Evolutionary conservation across 2,797 vertebrate species (phyloP).

Genomic region (Sebastes paucispinis): DNA sequence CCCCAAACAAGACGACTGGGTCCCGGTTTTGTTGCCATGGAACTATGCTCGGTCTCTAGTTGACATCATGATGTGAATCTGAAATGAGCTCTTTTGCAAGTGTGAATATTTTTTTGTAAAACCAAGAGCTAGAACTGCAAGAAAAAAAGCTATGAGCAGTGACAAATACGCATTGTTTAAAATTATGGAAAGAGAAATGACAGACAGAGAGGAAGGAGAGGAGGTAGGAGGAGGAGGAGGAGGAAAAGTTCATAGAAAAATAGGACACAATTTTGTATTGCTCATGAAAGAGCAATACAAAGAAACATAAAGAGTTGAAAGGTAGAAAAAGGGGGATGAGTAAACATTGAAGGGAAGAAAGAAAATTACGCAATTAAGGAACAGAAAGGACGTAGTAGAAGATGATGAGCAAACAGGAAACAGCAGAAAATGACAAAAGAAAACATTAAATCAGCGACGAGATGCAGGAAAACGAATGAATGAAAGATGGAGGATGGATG

Average conservation of each 20-base stretch:
- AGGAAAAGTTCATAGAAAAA: not conserved
- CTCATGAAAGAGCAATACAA: not conserved
- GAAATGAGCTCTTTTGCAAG: conserved; percentile 30
- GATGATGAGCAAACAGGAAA: not conserved
- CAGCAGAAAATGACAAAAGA: not conserved
- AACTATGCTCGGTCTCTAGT: conserved; percentile 14
- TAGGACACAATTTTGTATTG: not conserved
- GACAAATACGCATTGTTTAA: conserved; percentile 10
- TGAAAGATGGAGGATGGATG: not conserved
- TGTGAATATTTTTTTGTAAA: conserved; percentile 22
- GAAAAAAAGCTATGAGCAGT: conserved; percentile 1
- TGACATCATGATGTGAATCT: conserved; percentile 35
- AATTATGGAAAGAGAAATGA: not conserved
- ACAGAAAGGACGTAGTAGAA: not conserved
- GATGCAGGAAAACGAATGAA: not conserved
- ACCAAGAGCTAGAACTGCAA: conserved; percentile 18
- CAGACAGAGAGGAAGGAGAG: not conserved
- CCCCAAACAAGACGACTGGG: not conserved
- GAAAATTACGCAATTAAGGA: not conserved
- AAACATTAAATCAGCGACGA: not conserved
- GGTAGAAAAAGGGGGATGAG: not conserved
- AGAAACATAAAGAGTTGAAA: not conserved
- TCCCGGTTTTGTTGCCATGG: conserved; percentile 3
- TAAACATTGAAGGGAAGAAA: not conserved
- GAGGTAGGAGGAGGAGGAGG: not conserved